These are phyloP conservation scores for Scolopax mira DNA, from an alignment of 2,113 vertebrate genomes.

Conservation along the genomic window DNA sequence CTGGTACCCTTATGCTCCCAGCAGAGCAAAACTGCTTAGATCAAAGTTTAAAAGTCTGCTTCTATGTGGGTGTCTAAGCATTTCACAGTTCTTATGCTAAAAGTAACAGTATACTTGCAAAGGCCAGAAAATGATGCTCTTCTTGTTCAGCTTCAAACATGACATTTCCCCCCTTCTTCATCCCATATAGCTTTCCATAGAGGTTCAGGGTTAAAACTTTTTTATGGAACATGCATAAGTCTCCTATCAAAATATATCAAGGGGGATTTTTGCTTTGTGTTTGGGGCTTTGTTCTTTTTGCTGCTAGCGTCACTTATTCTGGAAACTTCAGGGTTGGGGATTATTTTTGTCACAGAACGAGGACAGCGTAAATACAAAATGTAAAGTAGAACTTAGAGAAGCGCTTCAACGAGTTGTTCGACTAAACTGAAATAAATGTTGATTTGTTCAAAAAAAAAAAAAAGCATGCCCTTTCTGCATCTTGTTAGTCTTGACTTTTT, in stretches of 20 bases:
- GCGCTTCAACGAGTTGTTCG: conserved; percentile 38
- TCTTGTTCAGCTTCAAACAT: conserved; percentile 38
- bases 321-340: conserved; percentile 25
- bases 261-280: conserved; percentile 26
- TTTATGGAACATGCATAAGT: background rate
- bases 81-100: conserved; percentile 58
- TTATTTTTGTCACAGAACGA: conserved; percentile 50
- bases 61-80: conserved; percentile 43
- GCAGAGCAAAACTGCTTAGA: conserved; percentile 39
- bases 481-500: conserved; percentile 54
- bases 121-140: conserved; percentile 39
- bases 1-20: conserved; percentile 3
- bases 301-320: conserved; percentile 32
- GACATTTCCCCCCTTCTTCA: background rate
- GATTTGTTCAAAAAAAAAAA: conserved; percentile 48
- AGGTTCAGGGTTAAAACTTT: conserved; percentile 46
- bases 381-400: conserved; percentile 59
- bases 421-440: conserved; percentile 54
- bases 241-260: background rate
- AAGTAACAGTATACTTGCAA: conserved; percentile 54
- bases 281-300: conserved; percentile 43
- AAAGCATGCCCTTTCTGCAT: conserved; percentile 39
- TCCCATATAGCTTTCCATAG: background rate
- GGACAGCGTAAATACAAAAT: conserved; percentile 62
- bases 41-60: conserved; percentile 35